These are phyloP conservation scores for Porites australiensis DNA, from an alignment of 64 coral and sea anemone species.

Conservation along the genomic window DNA sequence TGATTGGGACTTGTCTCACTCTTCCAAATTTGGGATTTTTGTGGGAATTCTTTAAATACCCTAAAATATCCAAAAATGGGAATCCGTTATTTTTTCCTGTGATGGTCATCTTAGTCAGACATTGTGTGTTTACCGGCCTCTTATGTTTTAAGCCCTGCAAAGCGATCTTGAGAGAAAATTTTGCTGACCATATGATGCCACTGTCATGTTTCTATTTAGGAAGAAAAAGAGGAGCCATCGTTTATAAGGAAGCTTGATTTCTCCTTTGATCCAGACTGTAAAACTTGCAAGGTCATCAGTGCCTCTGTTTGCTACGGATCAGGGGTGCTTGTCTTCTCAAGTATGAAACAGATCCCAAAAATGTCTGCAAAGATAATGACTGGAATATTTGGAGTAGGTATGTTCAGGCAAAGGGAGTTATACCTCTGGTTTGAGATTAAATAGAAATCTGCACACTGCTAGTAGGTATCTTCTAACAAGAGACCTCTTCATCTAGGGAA, in stretches of 20 bases:
- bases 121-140: too few species aligned
- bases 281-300: constrained; percentile 78
- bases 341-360: constrained; percentile 77
- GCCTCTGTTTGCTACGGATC: constrained; percentile 80
- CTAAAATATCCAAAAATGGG: too few species aligned
- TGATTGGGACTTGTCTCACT: too few species aligned
- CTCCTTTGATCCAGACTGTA: constrained; percentile 76
- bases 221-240: constrained; percentile 46
- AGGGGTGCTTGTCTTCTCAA: constrained; percentile 69
- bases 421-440: background rate
- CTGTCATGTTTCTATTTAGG: background rate
- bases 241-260: constrained; percentile 70
- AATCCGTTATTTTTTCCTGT: too few species aligned
- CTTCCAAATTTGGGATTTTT: too few species aligned
- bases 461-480: too few species aligned
- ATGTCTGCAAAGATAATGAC: constrained; percentile 70
- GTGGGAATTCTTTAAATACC: too few species aligned
- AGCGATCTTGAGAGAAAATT: too few species aligned
- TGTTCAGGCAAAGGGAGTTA: background rate
- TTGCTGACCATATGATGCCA: background rate
- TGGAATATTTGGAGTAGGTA: constrained; percentile 88
- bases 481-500: too few species aligned
- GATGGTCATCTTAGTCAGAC: too few species aligned
- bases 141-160: too few species aligned
- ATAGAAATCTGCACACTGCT: background rate